Evolutionary conservation across 2,113 vertebrate species (phyloP), one percentile per base, ranked within the genome.

Genomic region (Seriola dumerili): DNA sequence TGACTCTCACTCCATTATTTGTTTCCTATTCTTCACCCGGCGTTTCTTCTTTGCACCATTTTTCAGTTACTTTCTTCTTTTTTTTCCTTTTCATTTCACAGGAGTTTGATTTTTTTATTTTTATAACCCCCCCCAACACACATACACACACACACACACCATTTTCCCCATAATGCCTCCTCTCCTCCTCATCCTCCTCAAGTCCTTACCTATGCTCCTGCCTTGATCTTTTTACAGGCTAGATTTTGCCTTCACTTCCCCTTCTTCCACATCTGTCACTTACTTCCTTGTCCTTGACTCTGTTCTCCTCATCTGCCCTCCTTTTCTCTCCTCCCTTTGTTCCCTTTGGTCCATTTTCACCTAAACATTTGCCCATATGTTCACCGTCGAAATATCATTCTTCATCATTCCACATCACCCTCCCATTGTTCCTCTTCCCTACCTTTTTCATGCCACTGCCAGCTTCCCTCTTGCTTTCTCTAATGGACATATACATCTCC

Each of bases 1-100:
- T 78, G 25, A 75, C 55, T 32, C 21, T 34, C 44, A 32, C 46
- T 44, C 50, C 21, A 29, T 46, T 78, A 57, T 81, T 87, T 87
- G 57, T 69, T 73, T 78, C 64, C 65, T 32, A 10, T 58, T 74
- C 55, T 40, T 58, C 55, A 61, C 48, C 36, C 5, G 0, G 14
- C 2, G 8, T 57, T 25, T 58, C 16, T 5, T 71, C 59, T 19
- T 46, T 0, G 1, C 14, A 57, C 4, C 38, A 62, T 67, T 76
- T 59, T 74, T 84, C 42, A 61, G 19, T 9, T 23, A n/a, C 38
- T 50, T 40, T 13, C 52, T 46, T 12, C n/a, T 44, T 58, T 19
- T 10, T 19, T 10, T 68, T 67, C 44, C 42, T 58, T 46, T 57
- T 32, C 14, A 25, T 78, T 83, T 68, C 21, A 34, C 13, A 46